Conservation (phyloP, 2,797 vertebrate genomes). For the Coendou prehensilis region DNA sequence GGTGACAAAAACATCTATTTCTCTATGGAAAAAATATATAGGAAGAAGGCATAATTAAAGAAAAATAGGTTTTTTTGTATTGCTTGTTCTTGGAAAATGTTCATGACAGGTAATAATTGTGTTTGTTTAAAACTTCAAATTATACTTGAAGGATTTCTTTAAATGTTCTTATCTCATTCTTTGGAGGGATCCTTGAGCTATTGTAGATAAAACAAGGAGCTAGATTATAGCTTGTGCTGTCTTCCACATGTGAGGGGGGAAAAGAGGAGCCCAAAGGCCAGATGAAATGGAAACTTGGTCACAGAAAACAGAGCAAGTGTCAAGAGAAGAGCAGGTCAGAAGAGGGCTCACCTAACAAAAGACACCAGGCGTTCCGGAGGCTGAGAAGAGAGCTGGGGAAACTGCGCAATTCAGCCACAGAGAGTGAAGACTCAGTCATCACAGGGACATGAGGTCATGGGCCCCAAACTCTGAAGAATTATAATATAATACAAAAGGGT, state of each 20-base stretch:
- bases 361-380: neutral
- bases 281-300: neutral
- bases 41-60: slow-evolving; percentile 9
- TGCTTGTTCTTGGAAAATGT: slow-evolving; percentile 20
- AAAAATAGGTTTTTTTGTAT: neutral
- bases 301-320: neutral
- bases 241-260: neutral
- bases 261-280: neutral
- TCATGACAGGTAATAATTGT: slow-evolving; percentile 11
- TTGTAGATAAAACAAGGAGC: neutral
- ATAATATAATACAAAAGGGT: neutral
- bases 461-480: neutral
- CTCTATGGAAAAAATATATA: neutral
- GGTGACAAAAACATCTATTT: neutral
- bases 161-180: neutral
- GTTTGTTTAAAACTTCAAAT: neutral
- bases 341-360: neutral
- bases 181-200: neutral
- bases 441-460: neutral
- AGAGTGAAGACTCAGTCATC: neutral
- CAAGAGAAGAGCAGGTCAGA: neutral
- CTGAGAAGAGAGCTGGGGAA: neutral
- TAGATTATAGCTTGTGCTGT: neutral
- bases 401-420: neutral
- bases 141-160: neutral